Conservation (phyloP, 1,140 invertebrate genomes). For the Pygmarrhopalites habei region DNA sequence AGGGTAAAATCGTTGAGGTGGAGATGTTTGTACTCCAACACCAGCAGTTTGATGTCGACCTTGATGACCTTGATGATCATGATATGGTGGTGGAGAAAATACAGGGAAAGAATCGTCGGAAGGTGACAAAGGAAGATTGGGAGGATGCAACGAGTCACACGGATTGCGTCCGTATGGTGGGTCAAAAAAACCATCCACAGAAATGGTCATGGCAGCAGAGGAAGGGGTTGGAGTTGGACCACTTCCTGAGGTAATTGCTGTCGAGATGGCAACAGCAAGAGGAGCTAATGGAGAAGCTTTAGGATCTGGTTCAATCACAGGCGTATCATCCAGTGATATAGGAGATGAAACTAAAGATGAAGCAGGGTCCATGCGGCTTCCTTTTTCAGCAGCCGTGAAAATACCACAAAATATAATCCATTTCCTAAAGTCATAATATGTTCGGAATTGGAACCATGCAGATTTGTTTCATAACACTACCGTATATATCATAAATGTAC, state of each 20-base stretch:
- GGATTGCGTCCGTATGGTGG: constrained; percentile 44
- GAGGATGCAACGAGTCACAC: constrained; percentile 29
- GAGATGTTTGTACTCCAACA: constrained; percentile 52
- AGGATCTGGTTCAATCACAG: constrained; percentile 22
- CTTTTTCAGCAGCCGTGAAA: constrained; percentile 1
- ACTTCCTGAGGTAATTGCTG: constrained; percentile 38
- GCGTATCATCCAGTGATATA: constrained; percentile 27
- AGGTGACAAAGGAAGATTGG: constrained; percentile 33
- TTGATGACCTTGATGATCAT: constrained; percentile 35
- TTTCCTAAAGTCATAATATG: no score
- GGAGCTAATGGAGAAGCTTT: constrained; percentile 25
- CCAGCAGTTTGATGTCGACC: constrained; percentile 40
- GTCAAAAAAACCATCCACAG: constrained; percentile 76
- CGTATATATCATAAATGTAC: no score
- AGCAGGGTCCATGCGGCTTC: constrained; percentile 25
- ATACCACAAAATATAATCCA: background rate
- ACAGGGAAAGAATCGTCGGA: constrained; percentile 68
- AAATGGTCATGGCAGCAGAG: constrained; percentile 72
- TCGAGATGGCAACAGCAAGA: constrained; percentile 39
- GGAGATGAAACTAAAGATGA: constrained; percentile 34
- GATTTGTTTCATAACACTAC: no score
- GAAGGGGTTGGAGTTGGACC: constrained; percentile 64
- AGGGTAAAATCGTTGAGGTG: constrained; percentile 47
- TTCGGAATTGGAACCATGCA: no score
- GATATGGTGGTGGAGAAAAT: constrained; percentile 69